These are phyloP conservation scores for Ischnus inquisitorius DNA, from an alignment of 2,888 invertebrate species.

Conservation along the genomic window DNA sequence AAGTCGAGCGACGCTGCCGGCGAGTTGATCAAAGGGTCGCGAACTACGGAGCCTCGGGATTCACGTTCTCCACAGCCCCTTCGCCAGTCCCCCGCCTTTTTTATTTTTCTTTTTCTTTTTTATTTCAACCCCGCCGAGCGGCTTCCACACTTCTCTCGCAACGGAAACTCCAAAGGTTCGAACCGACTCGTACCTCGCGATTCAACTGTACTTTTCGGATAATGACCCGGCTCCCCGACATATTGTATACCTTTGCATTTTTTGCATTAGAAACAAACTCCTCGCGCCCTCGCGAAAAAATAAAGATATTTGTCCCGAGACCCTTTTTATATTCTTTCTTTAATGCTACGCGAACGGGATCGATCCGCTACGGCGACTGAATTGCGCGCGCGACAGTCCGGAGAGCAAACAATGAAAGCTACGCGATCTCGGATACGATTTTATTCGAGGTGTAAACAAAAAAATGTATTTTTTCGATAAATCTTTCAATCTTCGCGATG, in stretches of 20 bases:
- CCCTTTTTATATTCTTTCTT: slow-evolving; percentile 48
- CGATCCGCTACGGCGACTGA: slow-evolving; percentile 43
- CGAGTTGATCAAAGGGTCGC: slow-evolving; percentile 83
- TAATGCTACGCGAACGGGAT: slow-evolving; percentile 44
- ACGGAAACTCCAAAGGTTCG: slow-evolving; percentile 62
- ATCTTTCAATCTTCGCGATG: too few relatives aligned
- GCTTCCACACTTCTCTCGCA: slow-evolving; percentile 39
- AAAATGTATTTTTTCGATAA: slow-evolving; percentile 4
- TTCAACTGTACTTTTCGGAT: slow-evolving; percentile 83
- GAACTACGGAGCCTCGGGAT: slow-evolving; percentile 49
- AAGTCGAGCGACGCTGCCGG: slow-evolving; percentile 79
- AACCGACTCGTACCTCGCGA: slow-evolving; percentile 62
- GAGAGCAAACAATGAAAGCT: slow-evolving; percentile 7
- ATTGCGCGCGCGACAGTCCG: slow-evolving; percentile 45
- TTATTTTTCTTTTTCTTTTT: too few relatives aligned
- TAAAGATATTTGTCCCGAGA: not conserved
- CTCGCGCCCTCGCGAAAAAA: slow-evolving; percentile 43
- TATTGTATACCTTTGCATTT: slow-evolving; percentile 84
- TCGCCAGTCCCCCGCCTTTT: slow-evolving; percentile 53
- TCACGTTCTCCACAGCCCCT: slow-evolving; percentile 65
- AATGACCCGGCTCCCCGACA: slow-evolving; percentile 73
- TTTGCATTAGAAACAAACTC: slow-evolving; percentile 70
- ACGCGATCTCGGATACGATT: slow-evolving; percentile 16
- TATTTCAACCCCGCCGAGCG: slow-evolving; percentile 46
- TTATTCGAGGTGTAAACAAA: not conserved